A percentile compares a stretch with the other conserved stretches of the same genome.
Conservation (phyloP, 2,797 vertebrate genomes). For the Acestrorhynchus altus region DNA sequence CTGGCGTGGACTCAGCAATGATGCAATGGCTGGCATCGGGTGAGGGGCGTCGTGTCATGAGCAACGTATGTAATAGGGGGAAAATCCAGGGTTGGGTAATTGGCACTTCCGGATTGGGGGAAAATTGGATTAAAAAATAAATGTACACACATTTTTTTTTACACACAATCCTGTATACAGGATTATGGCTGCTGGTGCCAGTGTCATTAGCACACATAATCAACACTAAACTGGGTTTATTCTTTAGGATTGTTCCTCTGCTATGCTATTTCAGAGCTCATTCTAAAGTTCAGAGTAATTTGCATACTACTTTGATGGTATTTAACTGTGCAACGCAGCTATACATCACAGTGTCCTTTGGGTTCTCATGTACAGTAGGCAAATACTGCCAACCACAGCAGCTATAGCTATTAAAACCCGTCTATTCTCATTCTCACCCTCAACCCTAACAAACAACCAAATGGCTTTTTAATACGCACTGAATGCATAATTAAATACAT, state of each 20-base stretch:
- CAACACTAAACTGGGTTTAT: too few relatives aligned
- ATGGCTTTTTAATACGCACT: constrained; percentile 53
- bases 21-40: too few relatives aligned
- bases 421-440: not conserved
- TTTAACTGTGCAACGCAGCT: constrained; percentile 23
- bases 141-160: too few relatives aligned
- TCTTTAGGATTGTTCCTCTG: not conserved
- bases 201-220: too few relatives aligned
- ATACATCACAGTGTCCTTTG: constrained; percentile 19
- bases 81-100: too few relatives aligned
- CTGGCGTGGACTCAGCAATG: too few relatives aligned
- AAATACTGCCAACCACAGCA: constrained; percentile 39
- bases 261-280: constrained; percentile 14
- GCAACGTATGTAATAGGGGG: too few relatives aligned
- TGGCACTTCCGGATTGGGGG: too few relatives aligned
- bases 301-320: not conserved
- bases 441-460: constrained; percentile 18
- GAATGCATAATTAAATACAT: constrained; percentile 58
- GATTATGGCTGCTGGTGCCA: too few relatives aligned
- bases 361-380: constrained; percentile 31
- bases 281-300: not conserved
- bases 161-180: too few relatives aligned
- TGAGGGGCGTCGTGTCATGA: too few relatives aligned
- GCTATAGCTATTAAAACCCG: constrained; percentile 19
- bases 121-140: too few relatives aligned